Conservation (phyloP, 2,113 vertebrate genomes). For the Agapornis roseicollis region DNA sequence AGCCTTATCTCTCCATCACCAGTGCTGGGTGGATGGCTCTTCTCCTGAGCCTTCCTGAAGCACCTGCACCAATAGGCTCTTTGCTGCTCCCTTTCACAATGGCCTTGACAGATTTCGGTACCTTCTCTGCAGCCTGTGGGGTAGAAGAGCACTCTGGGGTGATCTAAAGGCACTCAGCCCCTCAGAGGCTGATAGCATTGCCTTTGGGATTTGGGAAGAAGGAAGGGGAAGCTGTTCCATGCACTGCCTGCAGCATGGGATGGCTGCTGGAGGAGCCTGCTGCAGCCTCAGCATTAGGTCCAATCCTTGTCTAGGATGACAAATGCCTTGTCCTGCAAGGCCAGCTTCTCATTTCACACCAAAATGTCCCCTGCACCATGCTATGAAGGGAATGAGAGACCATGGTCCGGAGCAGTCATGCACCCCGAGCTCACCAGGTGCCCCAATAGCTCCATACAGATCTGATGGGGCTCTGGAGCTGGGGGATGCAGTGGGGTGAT, state of each 20-base stretch:
- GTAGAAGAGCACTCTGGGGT: background rate
- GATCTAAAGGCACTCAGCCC: background rate
- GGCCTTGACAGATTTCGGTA: rapidly evolving
- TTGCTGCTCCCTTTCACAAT: rapidly evolving
- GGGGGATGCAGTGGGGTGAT: background rate
- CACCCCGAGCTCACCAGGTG: rapidly evolving
- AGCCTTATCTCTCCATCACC: rapidly evolving
- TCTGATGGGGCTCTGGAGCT: background rate
- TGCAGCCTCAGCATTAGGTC: rapidly evolving
- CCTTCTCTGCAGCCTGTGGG: background rate
- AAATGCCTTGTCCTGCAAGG: background rate
- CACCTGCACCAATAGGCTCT: rapidly evolving
- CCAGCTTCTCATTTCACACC: background rate
- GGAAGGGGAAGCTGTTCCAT: background rate
- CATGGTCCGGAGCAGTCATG: rapidly evolving
- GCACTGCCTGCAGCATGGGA: too few species aligned
- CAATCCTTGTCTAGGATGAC: background rate
- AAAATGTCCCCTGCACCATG: background rate
- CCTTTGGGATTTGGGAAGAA: background rate
- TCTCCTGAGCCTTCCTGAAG: rapidly evolving
- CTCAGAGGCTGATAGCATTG: rapidly evolving
- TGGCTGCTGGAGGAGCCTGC: background rate
- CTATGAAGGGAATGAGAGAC: background rate
- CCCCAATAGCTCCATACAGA: background rate
- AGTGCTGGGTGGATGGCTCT: background rate